phyloP scores from a whole-genome alignment of 2,113 vertebrate species.

The Pyrgilauda ruficollis region DNA sequence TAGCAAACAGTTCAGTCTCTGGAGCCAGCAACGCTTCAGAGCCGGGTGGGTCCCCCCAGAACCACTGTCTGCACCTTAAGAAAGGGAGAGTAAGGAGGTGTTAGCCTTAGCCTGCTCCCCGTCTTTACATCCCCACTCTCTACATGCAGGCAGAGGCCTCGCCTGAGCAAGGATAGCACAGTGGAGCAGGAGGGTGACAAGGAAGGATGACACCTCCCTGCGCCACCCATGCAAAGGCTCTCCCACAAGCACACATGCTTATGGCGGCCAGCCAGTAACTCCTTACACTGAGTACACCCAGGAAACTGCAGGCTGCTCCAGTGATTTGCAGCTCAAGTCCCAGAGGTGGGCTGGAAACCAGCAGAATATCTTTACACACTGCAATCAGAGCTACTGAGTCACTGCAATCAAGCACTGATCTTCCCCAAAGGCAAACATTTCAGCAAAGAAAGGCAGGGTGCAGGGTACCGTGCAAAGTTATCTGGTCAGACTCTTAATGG shows the following conservation, averaged over 20 bases:
- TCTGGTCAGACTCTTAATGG: not conserved
- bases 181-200: not conserved
- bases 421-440: not conserved
- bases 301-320: not conserved
- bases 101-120: not conserved
- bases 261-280: not conserved
- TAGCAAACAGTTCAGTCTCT: not conserved
- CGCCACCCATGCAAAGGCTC: not conserved
- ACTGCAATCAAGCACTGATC: not conserved
- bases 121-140: not conserved
- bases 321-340: not conserved
- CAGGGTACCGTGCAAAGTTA: not conserved
- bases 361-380: not conserved
- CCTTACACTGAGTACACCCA: not conserved
- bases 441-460: not conserved
- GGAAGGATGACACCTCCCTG: not conserved
- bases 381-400: not conserved
- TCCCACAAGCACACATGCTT: rapidly evolving
- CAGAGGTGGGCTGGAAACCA: not conserved
- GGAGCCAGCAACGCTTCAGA: not conserved
- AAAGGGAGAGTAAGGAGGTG: not conserved
- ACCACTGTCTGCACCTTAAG: not conserved
- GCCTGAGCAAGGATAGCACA: rapidly evolving
- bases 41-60: not conserved
- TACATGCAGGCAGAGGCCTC: not conserved